phyloP scores from a whole-genome alignment of 2,113 vertebrate genomes.

The Hymenochirus boettgeri region DNA sequence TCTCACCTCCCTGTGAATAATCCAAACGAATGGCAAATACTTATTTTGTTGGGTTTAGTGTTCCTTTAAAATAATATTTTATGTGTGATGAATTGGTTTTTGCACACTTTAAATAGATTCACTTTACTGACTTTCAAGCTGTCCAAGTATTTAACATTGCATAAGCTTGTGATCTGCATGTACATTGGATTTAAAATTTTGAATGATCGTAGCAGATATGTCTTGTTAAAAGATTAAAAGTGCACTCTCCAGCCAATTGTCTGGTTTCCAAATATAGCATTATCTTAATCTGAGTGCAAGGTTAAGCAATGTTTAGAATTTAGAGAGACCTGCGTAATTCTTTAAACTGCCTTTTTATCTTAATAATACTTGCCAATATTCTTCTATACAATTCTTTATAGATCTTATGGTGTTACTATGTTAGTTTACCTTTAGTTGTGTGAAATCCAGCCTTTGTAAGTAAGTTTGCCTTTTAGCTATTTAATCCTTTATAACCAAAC shows the following conservation, averaged over 20 bases:
- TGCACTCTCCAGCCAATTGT: constrained; percentile 58
- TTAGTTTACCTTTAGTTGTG: background rate
- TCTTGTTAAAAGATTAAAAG: constrained; percentile 53
- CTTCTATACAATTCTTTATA: constrained; percentile 45
- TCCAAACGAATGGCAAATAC: no score
- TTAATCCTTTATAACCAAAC: no score
- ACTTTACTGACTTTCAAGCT: constrained; percentile 11
- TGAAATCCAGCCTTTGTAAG: no score
- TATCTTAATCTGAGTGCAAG: constrained; percentile 54
- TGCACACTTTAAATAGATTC: background rate
- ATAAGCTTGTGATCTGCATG: constrained; percentile 13
- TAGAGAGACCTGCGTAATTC: constrained; percentile 48
- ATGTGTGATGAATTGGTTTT: background rate
- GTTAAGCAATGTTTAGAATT: constrained; percentile 54
- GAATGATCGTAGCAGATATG: constrained; percentile 41
- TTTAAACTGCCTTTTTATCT: constrained; percentile 29
- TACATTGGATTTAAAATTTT: constrained; percentile 35
- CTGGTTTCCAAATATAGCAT: constrained; percentile 54
- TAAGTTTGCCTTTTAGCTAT: no score
- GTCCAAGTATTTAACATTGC: constrained; percentile 7
- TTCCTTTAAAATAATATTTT: background rate
- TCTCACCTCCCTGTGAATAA: no score
- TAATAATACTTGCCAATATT: no score
- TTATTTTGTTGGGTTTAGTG: no score
- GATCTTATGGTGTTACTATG: background rate